Evolutionary conservation across 2,888 invertebrate genomes (phyloP).

Genomic region (Polymixis flavicincta): DNA sequence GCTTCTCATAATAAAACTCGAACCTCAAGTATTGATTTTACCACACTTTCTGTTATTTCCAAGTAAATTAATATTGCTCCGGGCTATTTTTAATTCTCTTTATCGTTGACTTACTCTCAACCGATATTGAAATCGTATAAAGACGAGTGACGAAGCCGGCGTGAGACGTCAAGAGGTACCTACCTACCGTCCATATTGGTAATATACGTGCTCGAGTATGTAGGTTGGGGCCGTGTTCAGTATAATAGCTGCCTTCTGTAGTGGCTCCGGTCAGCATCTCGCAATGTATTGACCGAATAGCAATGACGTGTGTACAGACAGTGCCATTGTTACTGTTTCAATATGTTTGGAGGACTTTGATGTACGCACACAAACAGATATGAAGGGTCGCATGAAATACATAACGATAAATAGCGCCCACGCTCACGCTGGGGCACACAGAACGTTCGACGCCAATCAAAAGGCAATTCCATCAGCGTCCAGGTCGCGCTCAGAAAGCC

Average conservation of each 20-base stretch:
- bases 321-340: slow-evolving; percentile 46
- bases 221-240: slow-evolving; percentile 36
- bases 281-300: slow-evolving; percentile 53
- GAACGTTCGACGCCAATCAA: slow-evolving; percentile 57
- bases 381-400: slow-evolving; percentile 13
- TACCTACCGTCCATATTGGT: slow-evolving; percentile 31
- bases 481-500: slow-evolving; percentile 43
- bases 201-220: slow-evolving; percentile 33
- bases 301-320: slow-evolving; percentile 45
- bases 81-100: slow-evolving; percentile 70
- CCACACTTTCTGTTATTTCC: slow-evolving; percentile 63
- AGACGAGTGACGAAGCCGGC: slow-evolving; percentile 43
- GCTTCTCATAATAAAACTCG: slow-evolving; percentile 57
- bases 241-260: slow-evolving; percentile 53
- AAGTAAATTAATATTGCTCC: slow-evolving; percentile 70
- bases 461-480: slow-evolving; percentile 60
- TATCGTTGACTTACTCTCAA: slow-evolving; percentile 39
- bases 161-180: slow-evolving; percentile 30
- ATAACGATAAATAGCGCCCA: slow-evolving; percentile 27
- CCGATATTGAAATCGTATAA: slow-evolving; percentile 59
- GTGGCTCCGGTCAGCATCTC: slow-evolving; percentile 49
- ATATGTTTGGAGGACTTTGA: slow-evolving; percentile 51
- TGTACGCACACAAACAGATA: slow-evolving; percentile 18
- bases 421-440: slow-evolving; percentile 6
- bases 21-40: slow-evolving; percentile 71